These are phyloP conservation scores for Ardeotis arabs DNA, from an alignment of 2,113 vertebrate species.

Conservation along the genomic window DNA sequence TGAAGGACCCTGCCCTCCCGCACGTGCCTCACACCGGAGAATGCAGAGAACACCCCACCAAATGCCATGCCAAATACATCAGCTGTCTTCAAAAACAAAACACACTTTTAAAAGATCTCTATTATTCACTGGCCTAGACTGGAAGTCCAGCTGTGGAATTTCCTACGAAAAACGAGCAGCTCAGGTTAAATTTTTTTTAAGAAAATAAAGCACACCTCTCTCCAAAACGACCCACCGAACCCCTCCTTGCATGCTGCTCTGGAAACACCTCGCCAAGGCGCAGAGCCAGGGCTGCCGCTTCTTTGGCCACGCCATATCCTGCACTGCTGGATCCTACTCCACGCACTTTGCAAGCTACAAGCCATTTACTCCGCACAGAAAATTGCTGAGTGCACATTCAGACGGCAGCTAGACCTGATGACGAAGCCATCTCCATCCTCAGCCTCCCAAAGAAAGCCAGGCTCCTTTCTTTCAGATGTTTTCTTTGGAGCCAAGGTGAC, in stretches of 20 bases:
- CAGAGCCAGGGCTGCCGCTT: background rate
- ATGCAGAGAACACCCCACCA: background rate
- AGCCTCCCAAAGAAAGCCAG: background rate
- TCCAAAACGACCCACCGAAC: background rate
- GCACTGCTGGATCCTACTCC: background rate
- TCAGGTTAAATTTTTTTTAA: background rate
- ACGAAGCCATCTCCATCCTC: background rate
- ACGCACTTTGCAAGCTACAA: background rate
- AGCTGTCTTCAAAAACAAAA: background rate
- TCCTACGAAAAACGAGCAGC: background rate
- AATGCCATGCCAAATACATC: background rate
- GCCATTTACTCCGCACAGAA: background rate
- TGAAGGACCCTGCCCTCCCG: background rate
- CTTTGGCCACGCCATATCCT: rapidly evolving
- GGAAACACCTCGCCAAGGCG: background rate
- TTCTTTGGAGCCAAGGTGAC: background rate
- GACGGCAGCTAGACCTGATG: background rate
- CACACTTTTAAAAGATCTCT: background rate
- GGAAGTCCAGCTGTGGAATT: background rate
- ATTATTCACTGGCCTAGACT: background rate
- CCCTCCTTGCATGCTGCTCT: background rate
- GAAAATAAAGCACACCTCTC: background rate
- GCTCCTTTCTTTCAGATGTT: background rate
- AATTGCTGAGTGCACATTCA: background rate
- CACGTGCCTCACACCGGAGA: background rate